phyloP scores from a whole-genome alignment of 1,140 invertebrate species.

The Parasteatoda tepidariorum region DNA sequence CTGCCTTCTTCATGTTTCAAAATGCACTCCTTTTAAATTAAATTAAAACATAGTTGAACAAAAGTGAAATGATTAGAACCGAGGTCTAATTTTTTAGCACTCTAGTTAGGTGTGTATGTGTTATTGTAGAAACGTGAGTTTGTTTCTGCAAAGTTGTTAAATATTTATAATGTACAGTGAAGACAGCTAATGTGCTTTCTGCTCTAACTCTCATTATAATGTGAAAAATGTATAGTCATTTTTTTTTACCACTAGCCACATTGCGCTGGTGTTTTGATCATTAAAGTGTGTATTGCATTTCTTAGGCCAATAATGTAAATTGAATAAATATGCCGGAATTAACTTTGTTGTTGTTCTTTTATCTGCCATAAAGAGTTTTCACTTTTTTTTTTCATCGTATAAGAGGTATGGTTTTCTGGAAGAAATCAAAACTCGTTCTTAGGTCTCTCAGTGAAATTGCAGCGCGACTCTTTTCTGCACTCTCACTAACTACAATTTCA shows the following conservation, averaged over 20 bases:
- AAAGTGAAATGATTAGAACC: background rate
- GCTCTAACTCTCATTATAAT: constrained; percentile 24
- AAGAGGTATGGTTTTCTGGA: too few relatives aligned
- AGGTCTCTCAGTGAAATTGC: too few relatives aligned
- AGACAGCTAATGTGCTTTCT: constrained; percentile 35
- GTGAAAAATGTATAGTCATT: constrained; percentile 50
- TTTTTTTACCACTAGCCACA: constrained; percentile 1
- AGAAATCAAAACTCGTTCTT: too few relatives aligned
- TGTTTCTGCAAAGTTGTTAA: constrained; percentile 28
- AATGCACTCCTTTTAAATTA: constrained; percentile 34
- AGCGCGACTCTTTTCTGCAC: too few relatives aligned
- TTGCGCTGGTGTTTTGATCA: constrained; percentile 13
- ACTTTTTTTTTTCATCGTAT: too few relatives aligned
- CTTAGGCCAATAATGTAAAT: constrained; percentile 46
- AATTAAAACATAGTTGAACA: constrained; percentile 20
- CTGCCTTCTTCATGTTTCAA: constrained; percentile 14
- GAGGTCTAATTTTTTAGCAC: constrained; percentile 25
- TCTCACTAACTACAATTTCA: too few relatives aligned
- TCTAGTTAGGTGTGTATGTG: constrained; percentile 43
- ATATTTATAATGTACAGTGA: constrained; percentile 46
- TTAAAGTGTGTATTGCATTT: constrained; percentile 36
- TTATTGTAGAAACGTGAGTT: constrained; percentile 9
- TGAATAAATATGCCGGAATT: constrained; percentile 42
- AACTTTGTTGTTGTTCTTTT: constrained; percentile 1
- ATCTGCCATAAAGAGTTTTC: too few relatives aligned